phyloP scores from a whole-genome alignment of 2,797 vertebrate species.

The Clarias pachynema region DNA sequence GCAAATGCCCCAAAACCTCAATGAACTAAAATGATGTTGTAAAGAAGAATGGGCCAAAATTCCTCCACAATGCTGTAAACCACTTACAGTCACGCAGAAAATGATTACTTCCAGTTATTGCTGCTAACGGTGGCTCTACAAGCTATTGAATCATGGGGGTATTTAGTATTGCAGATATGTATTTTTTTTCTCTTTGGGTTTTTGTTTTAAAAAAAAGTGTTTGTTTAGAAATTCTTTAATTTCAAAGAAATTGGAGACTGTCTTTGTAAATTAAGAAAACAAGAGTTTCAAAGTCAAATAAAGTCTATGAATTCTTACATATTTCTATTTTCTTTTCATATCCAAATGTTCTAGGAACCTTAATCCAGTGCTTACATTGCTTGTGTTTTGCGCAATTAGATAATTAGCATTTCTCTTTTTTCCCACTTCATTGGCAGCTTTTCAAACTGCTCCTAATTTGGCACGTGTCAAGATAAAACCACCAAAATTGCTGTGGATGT shows the following conservation, averaged over 20 bases:
- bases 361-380: not conserved
- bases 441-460: slow-evolving; percentile 21
- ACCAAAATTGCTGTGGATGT: not conserved
- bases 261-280: not conserved
- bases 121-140: no score
- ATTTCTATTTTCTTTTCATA: not conserved
- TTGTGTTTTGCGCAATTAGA: slow-evolving; percentile 13
- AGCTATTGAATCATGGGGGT: no score
- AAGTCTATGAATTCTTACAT: not conserved
- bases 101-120: no score
- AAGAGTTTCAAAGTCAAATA: not conserved
- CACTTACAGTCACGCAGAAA: no score
- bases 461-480: not conserved
- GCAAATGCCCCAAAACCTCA: no score
- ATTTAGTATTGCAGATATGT: no score
- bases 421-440: not conserved
- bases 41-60: no score
- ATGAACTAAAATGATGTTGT: no score
- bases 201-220: no score
- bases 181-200: no score
- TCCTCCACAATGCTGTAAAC: no score
- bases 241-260: not conserved
- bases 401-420: slow-evolving; percentile 3
- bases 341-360: not conserved
- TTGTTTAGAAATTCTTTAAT: not conserved